Evolutionary conservation across 2,113 vertebrate genomes (phyloP), one percentile per base, ranked within the genome.

Genomic region (Prionailurus bengalensis): DNA sequence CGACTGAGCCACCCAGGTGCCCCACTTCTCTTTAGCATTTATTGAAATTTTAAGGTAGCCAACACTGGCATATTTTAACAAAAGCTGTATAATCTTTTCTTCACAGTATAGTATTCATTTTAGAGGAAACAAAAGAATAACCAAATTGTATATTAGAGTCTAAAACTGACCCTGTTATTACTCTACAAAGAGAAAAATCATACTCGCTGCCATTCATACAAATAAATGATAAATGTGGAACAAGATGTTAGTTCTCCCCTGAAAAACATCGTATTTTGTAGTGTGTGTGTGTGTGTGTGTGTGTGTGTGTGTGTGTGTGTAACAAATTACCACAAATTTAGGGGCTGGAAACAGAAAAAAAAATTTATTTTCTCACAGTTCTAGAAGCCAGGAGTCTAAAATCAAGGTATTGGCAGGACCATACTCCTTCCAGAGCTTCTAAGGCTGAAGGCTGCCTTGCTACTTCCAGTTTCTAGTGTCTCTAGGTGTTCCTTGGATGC

Each of bases 121-220:
- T 71, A 92, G 33, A 73, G 27, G 13, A 91, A 91, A 86, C 25
- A 53, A 63, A 81, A 70, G 15, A 65, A 79, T 11, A 76, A 65
- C 12, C 61, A 82, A 33, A 19, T 6, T 68, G 27, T 85, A 9
- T 91, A 23, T 68, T 68, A 79, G 66, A 82, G 39, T 74, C 17
- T 73, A 82, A 51, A 63, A 53, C 51, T 70, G 71, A 91, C 70
- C 23, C 61, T 61, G 8, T 85, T 87, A 80, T 71, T 95, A 71
- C 36, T 79, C 23, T 86, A 65, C n/a, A 88, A 87, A 66, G 29
- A 83, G n/a, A 68, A 95, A 61, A 73, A 11, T 92, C 83, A 92
- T 8, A 68, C 53, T 58, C 0, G 27, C 36, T 82, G 19, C 83
- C 93, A 39, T 84, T 93, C 45, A 42, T 63, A 33, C 13, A 80